Conservation (phyloP, 2,113 vertebrate genomes). For the Rhabdomys dilectus region DNA sequence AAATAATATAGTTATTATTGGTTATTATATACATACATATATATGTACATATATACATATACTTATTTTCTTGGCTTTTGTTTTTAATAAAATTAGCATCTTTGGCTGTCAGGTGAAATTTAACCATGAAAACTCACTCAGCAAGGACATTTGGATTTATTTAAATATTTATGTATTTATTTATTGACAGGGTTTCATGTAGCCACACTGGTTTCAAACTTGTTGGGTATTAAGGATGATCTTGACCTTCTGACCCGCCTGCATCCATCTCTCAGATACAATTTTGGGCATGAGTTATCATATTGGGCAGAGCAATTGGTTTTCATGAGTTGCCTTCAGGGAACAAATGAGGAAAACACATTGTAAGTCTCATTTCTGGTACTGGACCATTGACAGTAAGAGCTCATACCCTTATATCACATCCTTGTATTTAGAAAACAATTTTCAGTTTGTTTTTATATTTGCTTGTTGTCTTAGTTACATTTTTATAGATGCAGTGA, state of each 20-base stretch:
- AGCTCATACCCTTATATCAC: neutral
- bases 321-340: slow-evolving; percentile 27
- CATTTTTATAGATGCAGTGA: neutral
- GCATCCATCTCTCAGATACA: neutral
- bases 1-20: too few species aligned
- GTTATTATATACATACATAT: too few species aligned
- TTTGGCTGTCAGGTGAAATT: neutral
- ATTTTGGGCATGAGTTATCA: neutral
- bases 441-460: neutral
- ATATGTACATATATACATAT: neutral
- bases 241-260: neutral
- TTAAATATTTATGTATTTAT: neutral
- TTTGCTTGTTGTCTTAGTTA: slow-evolving; percentile 1
- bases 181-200: neutral
- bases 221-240: neutral
- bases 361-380: neutral
- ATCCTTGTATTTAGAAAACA: slow-evolving; percentile 10
- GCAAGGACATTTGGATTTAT: neutral
- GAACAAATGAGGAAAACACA: neutral
- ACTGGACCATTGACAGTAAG: neutral
- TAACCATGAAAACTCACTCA: neutral
- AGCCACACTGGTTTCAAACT: neutral
- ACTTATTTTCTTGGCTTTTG: neutral
- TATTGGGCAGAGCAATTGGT: neutral
- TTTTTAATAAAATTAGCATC: neutral